These are phyloP conservation scores for Mus musculus DNA, from an alignment of 2,113 vertebrate species.

Conservation along the genomic window DNA sequence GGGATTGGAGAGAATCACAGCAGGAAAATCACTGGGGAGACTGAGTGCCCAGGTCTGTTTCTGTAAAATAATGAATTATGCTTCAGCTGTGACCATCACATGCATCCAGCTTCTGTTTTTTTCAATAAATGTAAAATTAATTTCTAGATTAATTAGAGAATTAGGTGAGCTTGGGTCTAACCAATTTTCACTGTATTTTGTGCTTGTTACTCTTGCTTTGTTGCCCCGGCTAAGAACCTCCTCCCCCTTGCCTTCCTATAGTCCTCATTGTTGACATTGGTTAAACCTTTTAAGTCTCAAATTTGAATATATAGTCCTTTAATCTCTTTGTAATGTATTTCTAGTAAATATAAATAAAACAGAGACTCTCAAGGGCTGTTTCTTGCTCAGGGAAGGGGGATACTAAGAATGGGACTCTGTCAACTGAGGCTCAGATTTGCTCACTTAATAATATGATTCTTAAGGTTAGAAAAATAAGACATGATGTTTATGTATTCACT, in stretches of 20 bases:
- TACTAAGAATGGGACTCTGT: rapidly evolving
- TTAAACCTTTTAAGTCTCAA: neutral
- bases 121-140: neutral
- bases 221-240: no score
- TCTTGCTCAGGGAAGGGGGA: neutral
- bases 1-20: rapidly evolving
- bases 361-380: neutral
- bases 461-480: neutral
- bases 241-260: neutral
- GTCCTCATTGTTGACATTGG: neutral
- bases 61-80: neutral
- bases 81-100: neutral
- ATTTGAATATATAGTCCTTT: neutral
- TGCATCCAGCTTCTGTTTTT: no score
- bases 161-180: neutral
- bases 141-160: neutral
- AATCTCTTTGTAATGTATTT: neutral
- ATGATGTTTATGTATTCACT: neutral
- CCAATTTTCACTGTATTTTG: neutral
- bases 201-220: neutral
- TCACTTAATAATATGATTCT: neutral
- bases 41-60: neutral
- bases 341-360: neutral
- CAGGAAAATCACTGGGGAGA: neutral
- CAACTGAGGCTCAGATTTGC: neutral